Evolutionary conservation across 2,797 vertebrate genomes (phyloP), one percentile per base, ranked within the genome.

Genomic region (Thalassophryne amazonica): DNA sequence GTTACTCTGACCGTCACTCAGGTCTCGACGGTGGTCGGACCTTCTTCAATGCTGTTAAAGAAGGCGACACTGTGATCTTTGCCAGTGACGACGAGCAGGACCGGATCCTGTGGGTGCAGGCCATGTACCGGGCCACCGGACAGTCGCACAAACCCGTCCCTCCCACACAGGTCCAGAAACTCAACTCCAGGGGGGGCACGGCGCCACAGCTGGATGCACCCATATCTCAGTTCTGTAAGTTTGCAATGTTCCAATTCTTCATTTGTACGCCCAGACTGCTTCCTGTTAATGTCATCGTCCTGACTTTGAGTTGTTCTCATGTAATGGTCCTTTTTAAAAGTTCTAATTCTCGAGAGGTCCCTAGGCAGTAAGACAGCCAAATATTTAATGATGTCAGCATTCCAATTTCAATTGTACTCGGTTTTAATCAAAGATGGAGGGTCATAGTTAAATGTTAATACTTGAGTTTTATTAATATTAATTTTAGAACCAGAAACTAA

Each of bases 171-270:
- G 95, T 99, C 69, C 97, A 99, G 88, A 99, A 99, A 64, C 94
- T 99, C 72, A 99, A 98, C 14, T 92, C 96, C 37, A 94, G 94
- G 84, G 93, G 94, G 60, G 90, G 94, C 54, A 93, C 93, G 0
- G 91, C 92, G 2, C 95, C 96, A 14, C 97, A 99, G 86, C 88
- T 99, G 10, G 97, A 99, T 0, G 97, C 97, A 2, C 97, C 97
- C 22, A 99, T 99, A 86, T 98, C 95, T 35, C 97, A 99, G 87
- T 99, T 99, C 90, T 99, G 97, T 99, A 92, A 94, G 97, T 96
- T 86, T 78, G 25, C 12, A 7, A 11, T 23, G 32, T n/a, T 6
- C 14, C 5, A 3, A 20, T 9, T 17, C 6, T 11, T 5, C 25
- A 7, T 20, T 41, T 35, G 6, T 17, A 22, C 4, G 0, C 15